phyloP scores from a whole-genome alignment of 92 coral and sea anemone species.

The Muricea muricata region DNA sequence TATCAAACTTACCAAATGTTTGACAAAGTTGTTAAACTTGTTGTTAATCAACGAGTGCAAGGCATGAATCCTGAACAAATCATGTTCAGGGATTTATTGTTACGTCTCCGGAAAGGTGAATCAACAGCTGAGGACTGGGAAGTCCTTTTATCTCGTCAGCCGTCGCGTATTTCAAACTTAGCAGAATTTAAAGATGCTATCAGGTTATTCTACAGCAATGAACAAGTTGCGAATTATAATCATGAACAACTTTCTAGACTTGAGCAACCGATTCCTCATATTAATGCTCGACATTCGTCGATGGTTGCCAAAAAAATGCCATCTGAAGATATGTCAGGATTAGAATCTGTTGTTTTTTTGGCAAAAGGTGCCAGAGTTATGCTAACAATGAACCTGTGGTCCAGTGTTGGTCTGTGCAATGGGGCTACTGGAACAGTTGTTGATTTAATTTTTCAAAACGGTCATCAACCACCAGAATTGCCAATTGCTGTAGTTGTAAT shows the following conservation, averaged over 20 bases:
- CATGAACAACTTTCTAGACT: conserved; percentile 26
- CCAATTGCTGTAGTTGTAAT: neutral
- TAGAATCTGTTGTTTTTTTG: neutral
- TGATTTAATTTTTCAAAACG: neutral
- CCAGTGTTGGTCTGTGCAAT: conserved; percentile 5
- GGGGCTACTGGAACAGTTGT: neutral
- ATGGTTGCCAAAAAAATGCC: neutral
- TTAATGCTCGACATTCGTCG: conserved; percentile 20
- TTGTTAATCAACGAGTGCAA: conserved; percentile 38
- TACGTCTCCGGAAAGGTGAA: conserved; percentile 48
- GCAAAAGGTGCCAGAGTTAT: neutral
- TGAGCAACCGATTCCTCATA: conserved; percentile 23
- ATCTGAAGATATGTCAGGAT: conserved; percentile 31
- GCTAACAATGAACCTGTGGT: neutral
- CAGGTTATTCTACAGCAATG: conserved; percentile 12
- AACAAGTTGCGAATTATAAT: conserved; percentile 14
- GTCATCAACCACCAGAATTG: neutral
- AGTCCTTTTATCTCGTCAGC: conserved; percentile 43
- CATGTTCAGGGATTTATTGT: conserved; percentile 55
- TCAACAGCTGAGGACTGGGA: conserved; percentile 63
- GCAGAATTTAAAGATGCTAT: conserved; percentile 6
- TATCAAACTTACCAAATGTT: conserved; percentile 48
- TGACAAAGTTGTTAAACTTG: conserved; percentile 25
- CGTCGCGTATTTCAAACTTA: neutral
- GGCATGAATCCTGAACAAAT: conserved; percentile 55